Percentiles rank a stretch among this genome's conserved stretches.
phyloP scores from a whole-genome alignment of 2,888 invertebrate species.

The Sycophila texana region DNA sequence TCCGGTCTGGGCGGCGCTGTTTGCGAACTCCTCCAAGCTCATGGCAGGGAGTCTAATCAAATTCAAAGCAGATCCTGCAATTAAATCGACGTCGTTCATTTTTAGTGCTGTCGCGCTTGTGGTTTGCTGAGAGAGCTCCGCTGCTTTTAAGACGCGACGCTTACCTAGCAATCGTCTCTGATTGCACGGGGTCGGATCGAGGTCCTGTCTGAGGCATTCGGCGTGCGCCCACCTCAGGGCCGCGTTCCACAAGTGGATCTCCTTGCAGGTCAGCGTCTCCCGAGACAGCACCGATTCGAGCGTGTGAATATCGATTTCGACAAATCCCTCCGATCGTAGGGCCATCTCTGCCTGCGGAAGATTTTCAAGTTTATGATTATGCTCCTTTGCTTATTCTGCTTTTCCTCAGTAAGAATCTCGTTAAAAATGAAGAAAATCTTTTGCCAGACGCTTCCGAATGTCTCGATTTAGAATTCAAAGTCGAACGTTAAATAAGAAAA shows the following conservation, averaged over 20 bases:
- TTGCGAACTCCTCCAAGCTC: conserved; percentile 95
- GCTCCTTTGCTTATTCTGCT: conserved; percentile 4
- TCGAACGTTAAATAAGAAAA: conserved; percentile 14
- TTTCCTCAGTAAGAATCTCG: too few relatives aligned
- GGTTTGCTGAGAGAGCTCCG: too few relatives aligned
- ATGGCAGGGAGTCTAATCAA: conserved; percentile 95
- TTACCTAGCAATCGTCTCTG: conserved; percentile 71
- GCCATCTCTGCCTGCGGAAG: conserved; percentile 93
- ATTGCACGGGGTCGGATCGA: conserved; percentile 89
- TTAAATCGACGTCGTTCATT: conserved; percentile 45
- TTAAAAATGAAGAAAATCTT: too few relatives aligned
- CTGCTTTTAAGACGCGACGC: conserved; percentile 35
- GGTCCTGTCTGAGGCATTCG: conserved; percentile 89
- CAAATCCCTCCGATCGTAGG: conserved; percentile 95
- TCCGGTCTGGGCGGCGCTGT: conserved; percentile 94
- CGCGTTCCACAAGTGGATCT: conserved; percentile 93
- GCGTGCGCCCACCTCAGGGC: conserved; percentile 95
- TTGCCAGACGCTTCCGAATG: too few relatives aligned
- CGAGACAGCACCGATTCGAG: conserved; percentile 93
- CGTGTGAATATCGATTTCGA: conserved; percentile 95
- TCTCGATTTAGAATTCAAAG: neutral
- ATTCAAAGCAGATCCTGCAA: conserved; percentile 81
- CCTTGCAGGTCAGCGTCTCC: conserved; percentile 96
- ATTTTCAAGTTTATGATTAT: conserved; percentile 38
- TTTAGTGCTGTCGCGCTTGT: conserved; percentile 27